phyloP scores from a whole-genome alignment of 2,797 vertebrate genomes.

The Tarsius wallacei region DNA sequence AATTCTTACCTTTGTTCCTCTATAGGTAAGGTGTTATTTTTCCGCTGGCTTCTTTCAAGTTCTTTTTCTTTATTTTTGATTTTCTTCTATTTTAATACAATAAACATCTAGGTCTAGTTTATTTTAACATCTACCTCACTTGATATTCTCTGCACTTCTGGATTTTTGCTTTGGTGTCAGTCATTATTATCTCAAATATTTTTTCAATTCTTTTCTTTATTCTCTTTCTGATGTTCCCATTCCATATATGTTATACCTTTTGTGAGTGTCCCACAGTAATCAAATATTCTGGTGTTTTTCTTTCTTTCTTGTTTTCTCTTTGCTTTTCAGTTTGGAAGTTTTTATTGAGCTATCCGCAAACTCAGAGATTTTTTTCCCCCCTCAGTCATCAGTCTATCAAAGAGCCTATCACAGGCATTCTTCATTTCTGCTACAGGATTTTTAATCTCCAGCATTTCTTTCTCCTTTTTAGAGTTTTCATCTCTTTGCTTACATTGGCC shows the following conservation, averaged over 20 bases:
- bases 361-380: neutral
- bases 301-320: neutral
- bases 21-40: neutral
- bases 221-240: neutral
- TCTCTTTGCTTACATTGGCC: neutral
- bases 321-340: neutral
- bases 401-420: neutral
- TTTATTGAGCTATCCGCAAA: neutral
- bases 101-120: neutral
- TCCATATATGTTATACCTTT: neutral
- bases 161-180: neutral
- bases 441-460: neutral
- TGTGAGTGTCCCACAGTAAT: neutral
- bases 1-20: neutral
- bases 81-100: neutral
- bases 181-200: neutral
- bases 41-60: neutral
- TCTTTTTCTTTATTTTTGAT: neutral
- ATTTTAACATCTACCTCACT: neutral
- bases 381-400: neutral
- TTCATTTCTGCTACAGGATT: neutral
- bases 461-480: neutral
- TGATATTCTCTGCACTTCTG: neutral
- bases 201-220: neutral
- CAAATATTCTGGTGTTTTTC: neutral